A percentile compares a stretch with the other conserved stretches of the same genome.
Conservation (phyloP, 2,888 invertebrate species). For the Lagria hirta region DNA sequence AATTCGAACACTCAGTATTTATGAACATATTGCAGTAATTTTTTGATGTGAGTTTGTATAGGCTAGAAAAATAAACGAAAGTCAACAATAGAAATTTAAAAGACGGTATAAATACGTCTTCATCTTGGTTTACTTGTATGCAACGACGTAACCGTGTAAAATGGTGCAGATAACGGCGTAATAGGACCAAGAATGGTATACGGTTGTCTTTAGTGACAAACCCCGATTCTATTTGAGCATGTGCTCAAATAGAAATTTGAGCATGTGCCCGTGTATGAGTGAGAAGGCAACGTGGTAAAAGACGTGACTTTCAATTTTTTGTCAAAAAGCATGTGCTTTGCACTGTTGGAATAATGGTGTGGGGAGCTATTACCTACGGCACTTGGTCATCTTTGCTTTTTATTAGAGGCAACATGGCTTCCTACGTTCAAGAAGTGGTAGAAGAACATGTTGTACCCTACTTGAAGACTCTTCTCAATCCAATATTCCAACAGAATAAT, state of each 20-base stretch:
- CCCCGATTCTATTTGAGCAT: constrained; percentile 1
- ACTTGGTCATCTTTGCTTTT: constrained; percentile 16
- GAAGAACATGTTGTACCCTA: constrained; percentile 12
- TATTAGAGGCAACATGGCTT: constrained; percentile 16
- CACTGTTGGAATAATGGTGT: constrained; percentile 12
- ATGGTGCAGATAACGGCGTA: too few relatives aligned
- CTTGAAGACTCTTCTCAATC: neutral
- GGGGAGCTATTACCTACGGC: constrained; percentile 16
- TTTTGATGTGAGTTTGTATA: too few relatives aligned
- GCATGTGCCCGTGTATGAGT: too few relatives aligned
- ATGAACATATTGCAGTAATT: too few relatives aligned
- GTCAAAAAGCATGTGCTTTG: too few relatives aligned
- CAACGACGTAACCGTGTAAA: neutral
- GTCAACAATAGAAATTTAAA: too few relatives aligned
- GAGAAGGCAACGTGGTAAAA: constrained; percentile 5
- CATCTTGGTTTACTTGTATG: neutral
- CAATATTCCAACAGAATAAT: constrained; percentile 17
- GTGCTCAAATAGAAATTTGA: too few relatives aligned
- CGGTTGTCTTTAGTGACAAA: constrained; percentile 9
- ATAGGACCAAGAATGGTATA: constrained; percentile 17
- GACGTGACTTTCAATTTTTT: too few relatives aligned
- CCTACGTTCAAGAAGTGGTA: constrained; percentile 12
- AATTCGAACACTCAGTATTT: too few relatives aligned
- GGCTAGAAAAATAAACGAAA: too few relatives aligned
- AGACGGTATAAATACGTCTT: too few relatives aligned